These are phyloP conservation scores for Heterodera schachtii DNA, from an alignment of 1,140 invertebrate species.

Conservation along the genomic window DNA sequence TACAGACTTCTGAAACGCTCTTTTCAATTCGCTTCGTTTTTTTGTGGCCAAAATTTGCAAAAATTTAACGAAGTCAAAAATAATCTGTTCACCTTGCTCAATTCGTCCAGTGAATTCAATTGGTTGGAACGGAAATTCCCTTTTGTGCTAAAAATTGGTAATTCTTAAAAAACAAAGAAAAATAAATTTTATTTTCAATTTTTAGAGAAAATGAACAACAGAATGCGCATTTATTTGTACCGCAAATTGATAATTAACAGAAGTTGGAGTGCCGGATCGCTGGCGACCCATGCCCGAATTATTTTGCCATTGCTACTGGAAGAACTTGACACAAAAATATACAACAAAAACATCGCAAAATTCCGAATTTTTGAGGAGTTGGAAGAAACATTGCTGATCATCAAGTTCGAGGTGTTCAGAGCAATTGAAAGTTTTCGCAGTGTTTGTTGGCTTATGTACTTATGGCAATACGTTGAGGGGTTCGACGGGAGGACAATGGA, in stretches of 20 bases:
- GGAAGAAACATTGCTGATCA: background rate
- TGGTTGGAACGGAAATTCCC: background rate
- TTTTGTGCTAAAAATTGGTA: background rate
- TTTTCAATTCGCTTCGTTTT: background rate
- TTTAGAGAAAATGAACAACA: background rate
- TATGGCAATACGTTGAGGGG: background rate
- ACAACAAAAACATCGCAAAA: background rate
- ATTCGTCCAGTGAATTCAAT: background rate
- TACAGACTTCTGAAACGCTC: background rate
- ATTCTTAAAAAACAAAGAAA: background rate
- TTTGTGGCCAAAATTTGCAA: background rate
- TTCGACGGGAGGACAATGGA: background rate
- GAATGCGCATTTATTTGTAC: background rate
- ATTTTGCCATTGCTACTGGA: background rate
- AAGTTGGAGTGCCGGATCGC: background rate
- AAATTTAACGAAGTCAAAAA: background rate
- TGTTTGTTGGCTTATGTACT: background rate
- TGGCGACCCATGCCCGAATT: background rate
- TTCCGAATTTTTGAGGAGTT: background rate
- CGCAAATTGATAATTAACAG: background rate
- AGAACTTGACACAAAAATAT: background rate
- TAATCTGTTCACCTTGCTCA: background rate
- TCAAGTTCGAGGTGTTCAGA: constrained; percentile 2
- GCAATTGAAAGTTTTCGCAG: background rate
- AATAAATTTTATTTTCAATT: background rate